phyloP scores from a whole-genome alignment of 2,888 invertebrate genomes.

The Xestoiulus laeticollis region DNA sequence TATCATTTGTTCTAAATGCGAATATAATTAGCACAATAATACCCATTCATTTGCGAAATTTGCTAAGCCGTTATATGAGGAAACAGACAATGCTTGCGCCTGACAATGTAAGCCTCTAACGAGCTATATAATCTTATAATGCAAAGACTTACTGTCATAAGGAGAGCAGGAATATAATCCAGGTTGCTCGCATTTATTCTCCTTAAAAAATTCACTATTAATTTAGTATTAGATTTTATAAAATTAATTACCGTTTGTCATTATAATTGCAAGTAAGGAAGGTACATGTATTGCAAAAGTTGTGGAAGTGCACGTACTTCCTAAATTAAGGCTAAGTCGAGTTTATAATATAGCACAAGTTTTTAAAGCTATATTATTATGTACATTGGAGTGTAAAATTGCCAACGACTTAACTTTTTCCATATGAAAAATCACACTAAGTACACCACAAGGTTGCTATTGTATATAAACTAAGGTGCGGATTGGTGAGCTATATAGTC shows the following conservation, averaged over 20 bases:
- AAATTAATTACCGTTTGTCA: neutral
- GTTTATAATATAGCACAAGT: too few species aligned
- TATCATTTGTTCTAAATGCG: neutral
- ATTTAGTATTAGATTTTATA: neutral
- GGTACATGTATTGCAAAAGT: neutral
- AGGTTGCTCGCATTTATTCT: neutral
- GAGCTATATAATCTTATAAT: constrained; percentile 23
- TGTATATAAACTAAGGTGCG: too few species aligned
- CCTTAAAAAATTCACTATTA: neutral
- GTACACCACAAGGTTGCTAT: too few species aligned
- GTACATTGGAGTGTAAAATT: too few species aligned
- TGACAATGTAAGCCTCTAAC: neutral
- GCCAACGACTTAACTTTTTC: too few species aligned
- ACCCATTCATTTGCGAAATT: constrained; percentile 18
- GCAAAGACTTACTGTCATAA: constrained; percentile 24
- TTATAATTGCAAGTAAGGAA: neutral
- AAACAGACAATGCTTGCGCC: neutral
- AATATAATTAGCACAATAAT: neutral
- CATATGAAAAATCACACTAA: too few species aligned
- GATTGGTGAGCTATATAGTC: too few species aligned
- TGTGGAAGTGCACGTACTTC: neutral
- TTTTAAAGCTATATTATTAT: too few species aligned
- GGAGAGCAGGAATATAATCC: neutral
- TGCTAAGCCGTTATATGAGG: neutral
- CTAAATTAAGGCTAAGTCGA: too few species aligned